Base-by-base conservation (phyloP, 1,140 invertebrate species). In the Camponotus floridanus region DNA sequence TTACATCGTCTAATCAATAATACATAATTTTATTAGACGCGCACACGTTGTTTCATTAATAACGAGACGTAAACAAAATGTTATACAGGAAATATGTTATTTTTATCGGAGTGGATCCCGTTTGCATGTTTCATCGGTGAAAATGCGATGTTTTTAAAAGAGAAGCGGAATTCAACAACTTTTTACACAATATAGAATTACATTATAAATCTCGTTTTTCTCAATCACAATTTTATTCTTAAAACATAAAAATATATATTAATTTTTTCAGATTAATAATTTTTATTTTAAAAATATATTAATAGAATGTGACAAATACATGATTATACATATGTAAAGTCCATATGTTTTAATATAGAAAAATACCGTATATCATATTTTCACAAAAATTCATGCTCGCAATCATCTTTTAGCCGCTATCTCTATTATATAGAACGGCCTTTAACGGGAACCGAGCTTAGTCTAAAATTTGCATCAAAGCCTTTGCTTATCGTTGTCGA, bases 391-490 rank as follows among this genome's bases (percentile, higher is more conserved):
- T 61, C 7, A 42, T 48, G 11, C 33, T 65, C 0, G 33, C 1
- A 51, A 51, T 31, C 15, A 51, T 51, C 15, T 84, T 64, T 67
- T 31, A 18, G 31, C 8, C 9, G 3, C 15, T 26, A 26, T 26
- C 26, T 26, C 1, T 70, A 1, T 3, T 39, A 26, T 18, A 45
- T 48, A 51, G n/a, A 62, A 18, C n/a, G 71, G 48, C 15, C 64
- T 85, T 78, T 51, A 85, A 76, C 48, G 15, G 4, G 15, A 51
- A 62, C 9, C 65, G 68, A 64, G 62, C 36, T 71, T 71, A 55
- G 59, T 59, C 71, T 73, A 68, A 73, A 78, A 73, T 88, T 80
- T 64, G 70, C 74, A 85, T 76, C 88, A 89, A 86, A 88, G 88
- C 68, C 64, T 76, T 45, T 64, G 65, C 62, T 62, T 67, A 73